Evolutionary conservation across 2,888 invertebrate species (phyloP).

Genomic region (Agrenia bidenticulata): DNA sequence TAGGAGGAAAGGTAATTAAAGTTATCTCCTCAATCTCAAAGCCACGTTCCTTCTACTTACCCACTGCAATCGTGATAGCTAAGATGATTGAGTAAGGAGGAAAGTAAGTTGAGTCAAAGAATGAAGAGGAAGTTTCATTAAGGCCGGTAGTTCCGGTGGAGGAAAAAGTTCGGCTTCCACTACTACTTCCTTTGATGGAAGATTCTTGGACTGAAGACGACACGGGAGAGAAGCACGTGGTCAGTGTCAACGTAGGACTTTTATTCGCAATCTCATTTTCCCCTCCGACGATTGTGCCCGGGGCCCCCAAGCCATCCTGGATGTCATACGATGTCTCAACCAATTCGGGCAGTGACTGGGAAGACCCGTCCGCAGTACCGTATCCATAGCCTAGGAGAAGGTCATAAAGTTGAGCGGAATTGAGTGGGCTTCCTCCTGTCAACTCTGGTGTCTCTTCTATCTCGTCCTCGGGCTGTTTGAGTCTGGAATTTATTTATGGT

Average conservation of each 20-base stretch:
- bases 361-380: not conserved
- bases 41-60: constrained; percentile 56
- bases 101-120: constrained; percentile 58
- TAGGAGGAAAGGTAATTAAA: not conserved
- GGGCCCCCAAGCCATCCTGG: not conserved
- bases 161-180: not conserved
- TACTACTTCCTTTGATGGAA: constrained; percentile 1
- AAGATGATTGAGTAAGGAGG: constrained; percentile 87
- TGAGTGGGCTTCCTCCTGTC: constrained; percentile 24
- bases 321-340: constrained; percentile 2
- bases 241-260: constrained; percentile 47
- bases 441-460: constrained; percentile 39
- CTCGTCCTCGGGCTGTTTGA: constrained; percentile 39
- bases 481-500: constrained; percentile 21
- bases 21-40: not conserved
- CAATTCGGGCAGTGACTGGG: not conserved
- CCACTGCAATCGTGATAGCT: constrained; percentile 91
- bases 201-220: constrained; percentile 39
- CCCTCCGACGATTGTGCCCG: not conserved
- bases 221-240: constrained; percentile 51
- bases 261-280: constrained; percentile 14
- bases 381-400: constrained; percentile 41
- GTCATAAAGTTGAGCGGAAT: constrained; percentile 36
- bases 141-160: constrained; percentile 29
- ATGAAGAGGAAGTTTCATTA: constrained; percentile 31